phyloP scores from a whole-genome alignment of 2,888 invertebrate species.

The Griposia aprilina region DNA sequence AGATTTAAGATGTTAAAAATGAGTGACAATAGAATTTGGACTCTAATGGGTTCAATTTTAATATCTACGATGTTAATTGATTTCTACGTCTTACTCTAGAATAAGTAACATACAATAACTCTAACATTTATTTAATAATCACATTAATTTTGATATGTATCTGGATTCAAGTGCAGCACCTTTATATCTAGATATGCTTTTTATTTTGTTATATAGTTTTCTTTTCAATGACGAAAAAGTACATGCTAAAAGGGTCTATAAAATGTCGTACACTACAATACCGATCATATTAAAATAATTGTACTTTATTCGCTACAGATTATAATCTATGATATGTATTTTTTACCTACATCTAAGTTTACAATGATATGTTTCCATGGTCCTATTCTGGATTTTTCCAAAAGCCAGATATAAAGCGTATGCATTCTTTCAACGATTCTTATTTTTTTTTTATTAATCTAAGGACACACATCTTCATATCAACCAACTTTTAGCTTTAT shows the following conservation, averaged over 20 bases:
- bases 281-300: slow-evolving; percentile 89
- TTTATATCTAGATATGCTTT: slow-evolving; percentile 77
- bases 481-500: slow-evolving; percentile 86
- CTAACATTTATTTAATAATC: slow-evolving; percentile 80
- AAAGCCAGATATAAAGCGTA: slow-evolving; percentile 90
- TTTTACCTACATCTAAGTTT: slow-evolving; percentile 79
- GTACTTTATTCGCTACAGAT: slow-evolving; percentile 86
- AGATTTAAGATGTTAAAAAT: slow-evolving; percentile 68
- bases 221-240: slow-evolving; percentile 67
- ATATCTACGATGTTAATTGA: slow-evolving; percentile 69
- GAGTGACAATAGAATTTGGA: slow-evolving; percentile 65
- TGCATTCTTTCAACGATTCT: slow-evolving; percentile 88
- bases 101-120: slow-evolving; percentile 79
- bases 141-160: slow-evolving; percentile 89
- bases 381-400: slow-evolving; percentile 89
- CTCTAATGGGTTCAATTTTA: slow-evolving; percentile 63
- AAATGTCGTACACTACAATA: slow-evolving; percentile 87
- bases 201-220: slow-evolving; percentile 72
- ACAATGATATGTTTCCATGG: slow-evolving; percentile 88
- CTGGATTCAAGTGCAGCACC: slow-evolving; percentile 85
- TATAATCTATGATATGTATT: slow-evolving; percentile 86
- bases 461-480: slow-evolving; percentile 78
- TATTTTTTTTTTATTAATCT: slow-evolving; percentile 79
- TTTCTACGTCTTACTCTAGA: slow-evolving; percentile 78
- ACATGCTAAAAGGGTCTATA: slow-evolving; percentile 81